Percentiles rank a stretch among this genome's conserved stretches.
Evolutionary conservation across 1,140 invertebrate genomes (phyloP).

Genomic region (Chelonus insularis): DNA sequence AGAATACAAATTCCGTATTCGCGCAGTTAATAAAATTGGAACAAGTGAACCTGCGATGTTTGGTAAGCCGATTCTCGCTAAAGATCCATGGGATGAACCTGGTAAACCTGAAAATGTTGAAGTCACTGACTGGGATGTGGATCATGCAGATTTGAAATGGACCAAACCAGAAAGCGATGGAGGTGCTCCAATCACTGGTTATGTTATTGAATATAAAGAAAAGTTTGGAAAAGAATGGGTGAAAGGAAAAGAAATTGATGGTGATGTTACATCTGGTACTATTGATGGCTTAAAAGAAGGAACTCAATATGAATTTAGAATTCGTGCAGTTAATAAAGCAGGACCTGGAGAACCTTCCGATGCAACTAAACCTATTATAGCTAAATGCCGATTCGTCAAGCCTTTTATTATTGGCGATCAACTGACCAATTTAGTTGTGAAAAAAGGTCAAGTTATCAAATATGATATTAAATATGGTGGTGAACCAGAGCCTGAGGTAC

Average conservation of each 20-base stretch:
- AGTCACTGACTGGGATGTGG: slow-evolving; percentile 94
- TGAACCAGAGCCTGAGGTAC: slow-evolving; percentile 90
- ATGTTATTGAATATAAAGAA: slow-evolving; percentile 92
- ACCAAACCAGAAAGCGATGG: slow-evolving; percentile 87
- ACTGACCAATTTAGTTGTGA: slow-evolving; percentile 84
- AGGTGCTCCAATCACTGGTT: slow-evolving; percentile 91
- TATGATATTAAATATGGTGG: slow-evolving; percentile 94
- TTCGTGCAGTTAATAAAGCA: slow-evolving; percentile 93
- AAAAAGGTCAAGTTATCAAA: slow-evolving; percentile 90
- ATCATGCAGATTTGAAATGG: slow-evolving; percentile 93
- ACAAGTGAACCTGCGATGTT: slow-evolving; percentile 86
- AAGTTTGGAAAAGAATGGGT: slow-evolving; percentile 91
- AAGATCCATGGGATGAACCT: slow-evolving; percentile 98
- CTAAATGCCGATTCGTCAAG: slow-evolving; percentile 93
- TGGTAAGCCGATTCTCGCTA: slow-evolving; percentile 85
- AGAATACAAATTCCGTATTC: slow-evolving; percentile 93
- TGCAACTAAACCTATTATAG: slow-evolving; percentile 91
- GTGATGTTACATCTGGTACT: slow-evolving; percentile 74
- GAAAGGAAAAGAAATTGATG: slow-evolving; percentile 76
- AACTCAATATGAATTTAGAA: slow-evolving; percentile 93
- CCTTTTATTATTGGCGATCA: slow-evolving; percentile 89
- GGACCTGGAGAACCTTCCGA: slow-evolving; percentile 94
- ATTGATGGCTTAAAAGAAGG: slow-evolving; percentile 93
- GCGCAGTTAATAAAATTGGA: slow-evolving; percentile 90
- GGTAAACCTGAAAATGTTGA: slow-evolving; percentile 89